Percentiles rank a stretch among this genome's conserved stretches.
These are phyloP conservation scores for Hiodon alosoides DNA, from an alignment of 2,113 vertebrate genomes.

Conservation along the genomic window DNA sequence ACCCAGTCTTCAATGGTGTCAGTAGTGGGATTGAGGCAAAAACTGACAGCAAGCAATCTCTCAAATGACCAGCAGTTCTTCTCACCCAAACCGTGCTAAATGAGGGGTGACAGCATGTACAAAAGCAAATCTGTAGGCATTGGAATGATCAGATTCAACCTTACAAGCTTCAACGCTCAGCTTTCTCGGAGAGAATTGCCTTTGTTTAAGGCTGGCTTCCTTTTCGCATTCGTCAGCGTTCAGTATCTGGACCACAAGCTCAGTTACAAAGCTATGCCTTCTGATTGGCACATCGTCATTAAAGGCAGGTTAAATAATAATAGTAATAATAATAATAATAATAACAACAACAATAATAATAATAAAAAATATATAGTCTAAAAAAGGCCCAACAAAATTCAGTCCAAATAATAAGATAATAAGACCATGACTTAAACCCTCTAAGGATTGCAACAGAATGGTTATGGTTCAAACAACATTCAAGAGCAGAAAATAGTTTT, in stretches of 20 bases:
- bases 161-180: conserved; percentile 57
- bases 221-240: conserved; percentile 7
- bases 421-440: conserved; percentile 35
- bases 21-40: conserved; percentile 54
- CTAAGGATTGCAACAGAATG: conserved; percentile 37
- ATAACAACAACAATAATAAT: conserved; percentile 15
- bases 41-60: conserved; percentile 33
- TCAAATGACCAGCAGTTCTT: conserved; percentile 27
- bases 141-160: conserved; percentile 52
- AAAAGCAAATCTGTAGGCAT: conserved; percentile 32
- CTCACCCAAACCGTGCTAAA: neutral
- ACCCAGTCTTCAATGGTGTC: conserved; percentile 46
- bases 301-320: conserved; percentile 30
- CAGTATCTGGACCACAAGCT: neutral
- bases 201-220: conserved; percentile 64
- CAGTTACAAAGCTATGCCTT: conserved; percentile 7
- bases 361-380: conserved; percentile 33
- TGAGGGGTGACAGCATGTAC: neutral
- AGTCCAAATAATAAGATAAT: conserved; percentile 26
- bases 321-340: conserved; percentile 6
- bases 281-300: conserved; percentile 42
- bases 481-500: conserved; percentile 28
- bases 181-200: conserved; percentile 56
- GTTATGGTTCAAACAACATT: conserved; percentile 42
- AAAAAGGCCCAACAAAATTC: conserved; percentile 13